Conservation (phyloP, 2,797 vertebrate genomes). For the Selene dorsalis region DNA sequence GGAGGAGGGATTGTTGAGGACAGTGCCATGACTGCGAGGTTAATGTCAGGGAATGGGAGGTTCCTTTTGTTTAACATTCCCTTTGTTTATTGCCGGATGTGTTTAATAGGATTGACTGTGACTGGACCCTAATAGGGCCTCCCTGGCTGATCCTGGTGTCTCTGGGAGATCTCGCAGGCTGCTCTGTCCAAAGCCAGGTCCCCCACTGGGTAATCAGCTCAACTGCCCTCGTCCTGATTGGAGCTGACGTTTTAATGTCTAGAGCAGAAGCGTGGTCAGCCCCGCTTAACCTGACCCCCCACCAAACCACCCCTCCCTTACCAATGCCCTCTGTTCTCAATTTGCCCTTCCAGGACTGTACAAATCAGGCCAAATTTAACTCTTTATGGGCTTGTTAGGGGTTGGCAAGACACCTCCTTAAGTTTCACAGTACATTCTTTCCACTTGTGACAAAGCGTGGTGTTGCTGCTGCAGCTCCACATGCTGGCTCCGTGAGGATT, state of each 20-base stretch:
- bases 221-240: constrained; percentile 87
- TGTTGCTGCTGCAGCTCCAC: constrained; percentile 39
- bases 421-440: constrained; percentile 80
- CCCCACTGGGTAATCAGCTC: constrained; percentile 86
- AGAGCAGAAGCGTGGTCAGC: constrained; percentile 86
- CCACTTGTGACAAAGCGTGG: constrained; percentile 52
- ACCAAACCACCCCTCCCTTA: constrained; percentile 56
- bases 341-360: constrained; percentile 85
- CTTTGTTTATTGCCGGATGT: constrained; percentile 89
- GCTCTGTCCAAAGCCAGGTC: constrained; percentile 81
- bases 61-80: constrained; percentile 90
- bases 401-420: constrained; percentile 72
- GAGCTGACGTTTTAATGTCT: constrained; percentile 91
- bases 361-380: constrained; percentile 89
- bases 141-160: constrained; percentile 79
- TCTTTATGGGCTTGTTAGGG: constrained; percentile 88
- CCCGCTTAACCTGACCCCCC: constrained; percentile 86
- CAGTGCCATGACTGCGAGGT: constrained; percentile 81
- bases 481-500: constrained; percentile 66
- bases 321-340: constrained; percentile 83
- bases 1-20: constrained; percentile 68
- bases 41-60: constrained; percentile 86
- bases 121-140: constrained; percentile 86
- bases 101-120: constrained; percentile 89
- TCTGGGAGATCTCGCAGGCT: constrained; percentile 82